Evolutionary conservation across 2,888 invertebrate species (phyloP).

Genomic region (Tortrix viridana): DNA sequence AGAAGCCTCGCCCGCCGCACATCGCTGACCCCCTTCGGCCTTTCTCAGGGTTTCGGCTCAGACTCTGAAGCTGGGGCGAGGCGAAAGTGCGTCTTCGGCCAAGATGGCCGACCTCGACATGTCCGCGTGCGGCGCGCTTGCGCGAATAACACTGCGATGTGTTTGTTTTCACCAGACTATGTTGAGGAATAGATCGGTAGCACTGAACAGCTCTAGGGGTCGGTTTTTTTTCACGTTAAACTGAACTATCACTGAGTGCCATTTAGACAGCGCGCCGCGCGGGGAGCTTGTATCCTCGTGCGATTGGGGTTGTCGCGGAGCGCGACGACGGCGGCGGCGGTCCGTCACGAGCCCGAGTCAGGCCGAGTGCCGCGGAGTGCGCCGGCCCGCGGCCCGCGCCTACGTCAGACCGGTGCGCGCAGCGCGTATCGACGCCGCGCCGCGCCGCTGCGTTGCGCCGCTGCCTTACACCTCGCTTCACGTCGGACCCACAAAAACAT

Average conservation of each 20-base stretch:
- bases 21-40: constrained; percentile 56
- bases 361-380: constrained; percentile 63
- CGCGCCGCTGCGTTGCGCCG: constrained; percentile 55
- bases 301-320: constrained; percentile 21
- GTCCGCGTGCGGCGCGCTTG: constrained; percentile 76
- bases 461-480: constrained; percentile 64
- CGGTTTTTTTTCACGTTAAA: constrained; percentile 44
- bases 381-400: constrained; percentile 60
- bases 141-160: constrained; percentile 72
- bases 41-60: constrained; percentile 62
- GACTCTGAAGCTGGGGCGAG: constrained; percentile 78
- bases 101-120: constrained; percentile 82
- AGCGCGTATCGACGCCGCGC: constrained; percentile 69
- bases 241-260: constrained; percentile 48
- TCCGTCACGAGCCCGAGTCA: constrained; percentile 59
- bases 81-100: constrained; percentile 79
- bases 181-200: constrained; percentile 49
- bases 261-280: constrained; percentile 45
- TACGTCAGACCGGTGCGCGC: constrained; percentile 71
- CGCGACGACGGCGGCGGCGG: constrained; percentile 53
- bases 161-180: constrained; percentile 77
- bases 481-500: constrained; percentile 65
- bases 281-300: constrained; percentile 43
- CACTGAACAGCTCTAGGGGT: constrained; percentile 48
- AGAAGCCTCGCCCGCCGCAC: constrained; percentile 65